phyloP scores from a whole-genome alignment of 2,113 vertebrate species.

The Xyrauchen texanus region DNA sequence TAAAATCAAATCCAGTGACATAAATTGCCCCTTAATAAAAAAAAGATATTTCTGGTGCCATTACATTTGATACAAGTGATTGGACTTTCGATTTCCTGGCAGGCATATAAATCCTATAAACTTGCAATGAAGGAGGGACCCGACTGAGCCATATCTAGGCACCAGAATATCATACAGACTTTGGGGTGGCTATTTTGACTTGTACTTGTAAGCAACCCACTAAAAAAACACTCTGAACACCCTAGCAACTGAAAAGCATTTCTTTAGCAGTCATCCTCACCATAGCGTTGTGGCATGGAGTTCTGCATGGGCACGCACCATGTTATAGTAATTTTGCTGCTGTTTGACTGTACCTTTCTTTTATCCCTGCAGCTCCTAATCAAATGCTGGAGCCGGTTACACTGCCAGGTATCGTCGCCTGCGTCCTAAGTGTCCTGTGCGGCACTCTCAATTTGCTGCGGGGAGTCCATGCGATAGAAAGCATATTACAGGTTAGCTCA shows the following conservation, averaged over 20 bases:
- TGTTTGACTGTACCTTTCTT: not conserved
- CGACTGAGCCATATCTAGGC: not conserved
- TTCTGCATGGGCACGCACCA: not conserved
- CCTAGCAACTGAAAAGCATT: too few relatives aligned
- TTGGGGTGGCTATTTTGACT: not conserved
- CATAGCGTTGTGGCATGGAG: not conserved
- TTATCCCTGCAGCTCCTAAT: constrained; percentile 80
- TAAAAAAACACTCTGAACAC: too few relatives aligned
- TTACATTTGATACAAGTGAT: too few relatives aligned
- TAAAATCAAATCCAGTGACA: too few relatives aligned
- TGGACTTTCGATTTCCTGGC: too few relatives aligned
- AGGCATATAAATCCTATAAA: too few relatives aligned
- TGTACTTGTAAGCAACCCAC: not conserved
- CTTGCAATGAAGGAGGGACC: too few relatives aligned
- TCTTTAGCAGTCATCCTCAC: not conserved
- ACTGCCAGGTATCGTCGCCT: constrained; percentile 88
- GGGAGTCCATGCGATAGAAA: constrained; percentile 96
- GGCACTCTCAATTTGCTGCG: constrained; percentile 94
- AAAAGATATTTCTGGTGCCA: too few relatives aligned
- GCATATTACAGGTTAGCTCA: constrained; percentile 87
- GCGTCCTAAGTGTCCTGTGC: constrained; percentile 90
- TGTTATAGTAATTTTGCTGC: too few relatives aligned
- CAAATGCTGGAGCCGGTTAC: constrained; percentile 88
- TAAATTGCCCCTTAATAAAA: too few relatives aligned
- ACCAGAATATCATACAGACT: not conserved